phyloP scores from a whole-genome alignment of 2,797 vertebrate species.

The Malacoctenus gilli region DNA sequence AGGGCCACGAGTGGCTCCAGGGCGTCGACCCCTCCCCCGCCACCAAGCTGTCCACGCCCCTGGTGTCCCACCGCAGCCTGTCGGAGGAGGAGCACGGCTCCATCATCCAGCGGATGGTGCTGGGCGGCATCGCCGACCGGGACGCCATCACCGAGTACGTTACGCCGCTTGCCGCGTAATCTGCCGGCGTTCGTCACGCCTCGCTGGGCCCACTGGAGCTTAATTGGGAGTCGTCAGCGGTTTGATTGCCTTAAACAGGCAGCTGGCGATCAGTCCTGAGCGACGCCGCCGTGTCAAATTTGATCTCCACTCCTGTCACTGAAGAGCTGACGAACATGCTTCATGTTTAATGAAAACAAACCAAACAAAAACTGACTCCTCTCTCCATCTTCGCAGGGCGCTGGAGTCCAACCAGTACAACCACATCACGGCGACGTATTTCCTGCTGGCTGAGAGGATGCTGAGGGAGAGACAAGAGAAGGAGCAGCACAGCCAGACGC shows the following conservation, averaged over 20 bases:
- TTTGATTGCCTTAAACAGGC: conserved; percentile 54
- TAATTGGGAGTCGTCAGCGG: conserved; percentile 44
- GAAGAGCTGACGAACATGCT: not conserved
- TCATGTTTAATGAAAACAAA: conserved; percentile 9
- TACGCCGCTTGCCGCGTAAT: conserved; percentile 22
- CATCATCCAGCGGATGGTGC: conserved; percentile 95
- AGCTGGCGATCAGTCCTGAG: conserved; percentile 44
- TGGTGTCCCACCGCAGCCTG: conserved; percentile 92
- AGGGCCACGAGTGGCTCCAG: conserved; percentile 90
- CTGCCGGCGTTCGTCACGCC: conserved; percentile 26
- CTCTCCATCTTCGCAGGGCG: conserved; percentile 77
- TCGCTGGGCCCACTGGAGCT: conserved; percentile 14
- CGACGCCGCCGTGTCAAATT: conserved; percentile 49
- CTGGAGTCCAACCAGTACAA: conserved; percentile 96
- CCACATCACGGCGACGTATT: conserved; percentile 97
- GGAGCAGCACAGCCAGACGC: conserved; percentile 85
- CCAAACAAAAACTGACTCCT: no score
- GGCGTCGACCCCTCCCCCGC: conserved; percentile 95
- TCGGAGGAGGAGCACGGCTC: conserved; percentile 94
- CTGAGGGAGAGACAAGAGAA: conserved; percentile 93
- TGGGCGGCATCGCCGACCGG: conserved; percentile 90
- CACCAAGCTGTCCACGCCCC: conserved; percentile 92
- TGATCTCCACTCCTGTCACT: conserved; percentile 41
- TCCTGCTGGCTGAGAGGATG: conserved; percentile 92
- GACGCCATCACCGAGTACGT: conserved; percentile 92